Evolutionary conservation across 2,113 vertebrate genomes (phyloP).

Genomic region (Aspiorhynchus laticeps): DNA sequence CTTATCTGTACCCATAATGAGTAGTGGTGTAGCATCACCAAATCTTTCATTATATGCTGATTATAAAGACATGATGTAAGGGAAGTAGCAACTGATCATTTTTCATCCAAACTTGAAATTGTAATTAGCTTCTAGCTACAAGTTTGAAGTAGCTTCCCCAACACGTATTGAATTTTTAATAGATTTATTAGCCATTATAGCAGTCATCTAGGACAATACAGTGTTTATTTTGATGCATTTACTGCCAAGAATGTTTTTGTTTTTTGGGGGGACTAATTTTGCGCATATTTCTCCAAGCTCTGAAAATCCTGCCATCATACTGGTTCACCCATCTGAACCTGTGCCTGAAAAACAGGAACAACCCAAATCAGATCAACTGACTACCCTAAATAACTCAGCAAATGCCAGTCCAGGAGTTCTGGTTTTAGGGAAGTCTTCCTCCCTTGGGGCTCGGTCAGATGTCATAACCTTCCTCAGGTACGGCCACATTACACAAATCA

Average conservation of each 20-base stretch:
- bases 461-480: conserved; percentile 65
- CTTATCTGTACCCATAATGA: too few species aligned
- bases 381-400: background rate
- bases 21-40: background rate
- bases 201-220: background rate
- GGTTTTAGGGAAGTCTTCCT: conserved; percentile 17
- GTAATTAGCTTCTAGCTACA: background rate
- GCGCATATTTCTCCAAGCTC: conserved; percentile 41
- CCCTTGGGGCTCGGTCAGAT: conserved; percentile 30
- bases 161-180: background rate
- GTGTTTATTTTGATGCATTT: background rate
- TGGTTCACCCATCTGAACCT: conserved; percentile 25
- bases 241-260: too few species aligned
- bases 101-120: background rate
- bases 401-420: conserved; percentile 27
- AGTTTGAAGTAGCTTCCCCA: background rate
- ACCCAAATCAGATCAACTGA: conserved; percentile 5
- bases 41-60: background rate
- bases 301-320: conserved; percentile 26
- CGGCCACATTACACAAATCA: conserved; percentile 31
- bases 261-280: background rate
- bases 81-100: too few species aligned
- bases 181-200: background rate
- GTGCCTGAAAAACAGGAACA: background rate
- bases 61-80: background rate